These are phyloP conservation scores for Amyelois transitella DNA, from an alignment of 1,140 invertebrate species.

Conservation along the genomic window DNA sequence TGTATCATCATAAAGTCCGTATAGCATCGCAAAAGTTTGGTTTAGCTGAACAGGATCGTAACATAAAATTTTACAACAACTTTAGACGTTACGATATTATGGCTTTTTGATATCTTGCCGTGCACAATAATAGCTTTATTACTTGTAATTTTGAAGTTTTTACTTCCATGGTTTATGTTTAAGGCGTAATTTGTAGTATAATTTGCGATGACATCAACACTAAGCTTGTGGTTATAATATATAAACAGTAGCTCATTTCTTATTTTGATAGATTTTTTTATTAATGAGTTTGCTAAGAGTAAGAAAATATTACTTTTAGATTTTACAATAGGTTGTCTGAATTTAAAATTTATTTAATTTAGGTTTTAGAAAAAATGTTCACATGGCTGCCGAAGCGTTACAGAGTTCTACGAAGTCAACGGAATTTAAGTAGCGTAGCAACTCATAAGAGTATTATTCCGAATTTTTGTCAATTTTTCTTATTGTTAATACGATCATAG, in stretches of 20 bases:
- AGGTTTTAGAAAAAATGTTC: too few relatives aligned
- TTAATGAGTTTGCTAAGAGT: too few relatives aligned
- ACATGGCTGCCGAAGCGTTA: too few relatives aligned
- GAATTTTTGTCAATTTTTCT: too few relatives aligned
- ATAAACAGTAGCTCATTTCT: neutral
- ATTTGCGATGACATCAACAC: slow-evolving; percentile 1
- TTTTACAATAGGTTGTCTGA: too few relatives aligned
- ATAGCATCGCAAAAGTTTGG: slow-evolving; percentile 43
- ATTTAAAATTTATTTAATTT: too few relatives aligned
- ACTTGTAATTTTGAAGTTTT: slow-evolving; percentile 36
- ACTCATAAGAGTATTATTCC: too few relatives aligned
- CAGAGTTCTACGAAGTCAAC: too few relatives aligned
- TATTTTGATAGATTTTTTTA: too few relatives aligned
- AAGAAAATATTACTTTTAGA: too few relatives aligned
- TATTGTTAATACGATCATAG: too few relatives aligned
- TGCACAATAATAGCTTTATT: slow-evolving; percentile 48
- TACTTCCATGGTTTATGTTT: slow-evolving; percentile 1
- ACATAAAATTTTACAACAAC: slow-evolving; percentile 64
- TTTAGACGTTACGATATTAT: slow-evolving; percentile 53
- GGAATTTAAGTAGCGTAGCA: too few relatives aligned
- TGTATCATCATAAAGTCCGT: slow-evolving; percentile 36
- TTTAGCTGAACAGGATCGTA: slow-evolving; percentile 46
- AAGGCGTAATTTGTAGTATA: slow-evolving; percentile 1
- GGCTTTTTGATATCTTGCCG: slow-evolving; percentile 55
- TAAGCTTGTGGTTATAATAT: neutral